Conservation (phyloP, 1,140 invertebrate genomes). For the Protaetia brevitarsis region DNA sequence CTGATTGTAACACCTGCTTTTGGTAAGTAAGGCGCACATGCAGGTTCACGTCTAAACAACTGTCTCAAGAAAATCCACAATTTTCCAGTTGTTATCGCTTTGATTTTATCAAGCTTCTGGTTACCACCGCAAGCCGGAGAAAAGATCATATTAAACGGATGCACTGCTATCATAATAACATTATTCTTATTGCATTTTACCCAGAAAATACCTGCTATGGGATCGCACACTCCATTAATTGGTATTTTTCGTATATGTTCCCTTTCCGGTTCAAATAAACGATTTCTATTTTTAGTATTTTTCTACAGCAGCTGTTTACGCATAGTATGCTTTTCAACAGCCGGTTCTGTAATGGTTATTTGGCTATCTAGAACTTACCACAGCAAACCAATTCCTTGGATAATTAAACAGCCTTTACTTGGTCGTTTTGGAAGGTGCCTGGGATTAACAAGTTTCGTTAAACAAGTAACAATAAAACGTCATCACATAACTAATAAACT, state of each 20-base stretch:
- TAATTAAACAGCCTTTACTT: conserved; percentile 54
- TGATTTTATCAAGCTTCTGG: conserved; percentile 63
- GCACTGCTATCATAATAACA: conserved; percentile 57
- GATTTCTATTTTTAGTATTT: conserved; percentile 46
- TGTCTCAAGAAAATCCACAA: conserved; percentile 25
- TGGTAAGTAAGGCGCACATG: conserved; percentile 49
- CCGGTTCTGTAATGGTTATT: conserved; percentile 62
- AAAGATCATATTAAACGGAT: conserved; percentile 60
- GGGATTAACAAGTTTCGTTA: conserved; percentile 45
- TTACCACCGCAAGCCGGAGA: conserved; percentile 63
- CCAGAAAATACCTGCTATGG: conserved; percentile 58
- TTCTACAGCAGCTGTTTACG: conserved; percentile 58
- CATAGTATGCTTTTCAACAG: conserved; percentile 58
- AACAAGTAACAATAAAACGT: conserved; percentile 34
- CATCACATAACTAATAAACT: not conserved
- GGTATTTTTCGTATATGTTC: conserved; percentile 48
- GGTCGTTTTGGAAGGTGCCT: conserved; percentile 55
- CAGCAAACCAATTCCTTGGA: conserved; percentile 54
- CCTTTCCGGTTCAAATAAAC: not conserved
- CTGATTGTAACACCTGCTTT: conserved; percentile 61
- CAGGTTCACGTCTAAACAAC: not conserved
- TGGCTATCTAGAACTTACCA: conserved; percentile 49
- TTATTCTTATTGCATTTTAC: conserved; percentile 64
- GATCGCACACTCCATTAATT: conserved; percentile 61
- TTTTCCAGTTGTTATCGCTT: conserved; percentile 58